Evolutionary conservation across 2,797 vertebrate genomes (phyloP), one percentile per base, ranked within the genome.

Genomic region (Darevskia nairensis): DNA sequence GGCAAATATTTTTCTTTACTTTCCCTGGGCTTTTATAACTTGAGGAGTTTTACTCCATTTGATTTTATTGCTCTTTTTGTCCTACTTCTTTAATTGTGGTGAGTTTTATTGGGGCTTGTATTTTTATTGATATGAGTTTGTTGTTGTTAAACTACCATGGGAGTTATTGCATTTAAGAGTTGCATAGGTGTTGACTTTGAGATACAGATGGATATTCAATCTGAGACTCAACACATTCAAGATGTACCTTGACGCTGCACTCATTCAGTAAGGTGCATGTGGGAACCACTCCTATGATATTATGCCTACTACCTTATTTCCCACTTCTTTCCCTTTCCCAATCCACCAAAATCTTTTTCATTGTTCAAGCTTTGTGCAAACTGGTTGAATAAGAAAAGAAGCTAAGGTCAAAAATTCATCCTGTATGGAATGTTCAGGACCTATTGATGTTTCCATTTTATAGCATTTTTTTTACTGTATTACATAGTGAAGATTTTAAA

Each of bases 401-500:
- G 2, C 92, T 87, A 87, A 71, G 90, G 95, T 96, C 94, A 96
- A 91, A 91, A 91, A 96, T 94, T 91, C 89, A 94, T 95, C 91
- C 92, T 87, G 91, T 23, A 81, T 84, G 88, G 71, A 94, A 91
- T 91, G 94, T 90, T 86, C 89, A 92, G 90, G 91, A 90, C 92
- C 85, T 90, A 95, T 86, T 79, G 75, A 94, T 90, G 91, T 80
- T 92, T 83, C 86, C 86, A 79, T 88, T 96, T 96, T 94, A 93
- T 21, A 92, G 89, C 91, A 86, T 94, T 95, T 95, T 95, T 95
- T 88, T 71, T 69, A 75, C 86, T 91, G 88, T 88, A 85, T 85
- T 94, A 93, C 72, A 94, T 4, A 86, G 93, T 90, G 89, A 95
- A 95, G 90, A 95, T 95, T 95, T 96, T 77, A 88, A 95, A 96